These are phyloP conservation scores for Neodontobutis hainanensis DNA, from an alignment of 2,113 vertebrate genomes.

Conservation along the genomic window DNA sequence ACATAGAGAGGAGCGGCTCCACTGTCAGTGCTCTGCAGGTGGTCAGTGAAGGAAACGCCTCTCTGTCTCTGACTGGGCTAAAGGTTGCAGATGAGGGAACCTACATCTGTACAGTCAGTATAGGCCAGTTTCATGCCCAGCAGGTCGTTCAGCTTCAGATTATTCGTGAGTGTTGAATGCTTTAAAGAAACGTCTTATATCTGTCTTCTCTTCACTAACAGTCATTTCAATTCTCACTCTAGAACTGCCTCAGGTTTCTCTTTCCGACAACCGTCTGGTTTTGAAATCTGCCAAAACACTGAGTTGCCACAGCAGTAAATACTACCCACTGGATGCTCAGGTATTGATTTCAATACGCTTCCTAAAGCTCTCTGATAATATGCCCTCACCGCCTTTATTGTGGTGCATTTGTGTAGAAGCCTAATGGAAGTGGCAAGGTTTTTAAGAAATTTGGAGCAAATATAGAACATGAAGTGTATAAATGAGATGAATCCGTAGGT, in stretches of 20 bases:
- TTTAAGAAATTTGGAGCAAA: no score
- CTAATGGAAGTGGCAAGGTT: no score
- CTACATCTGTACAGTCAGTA: conserved; percentile 81
- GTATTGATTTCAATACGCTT: conserved; percentile 42
- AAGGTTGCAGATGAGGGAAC: conserved; percentile 78
- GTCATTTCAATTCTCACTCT: conserved; percentile 1
- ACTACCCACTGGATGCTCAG: conserved; percentile 77
- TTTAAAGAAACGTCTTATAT: not conserved
- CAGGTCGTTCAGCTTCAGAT: conserved; percentile 79
- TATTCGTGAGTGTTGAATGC: conserved; percentile 70
- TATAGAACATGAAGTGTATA: no score
- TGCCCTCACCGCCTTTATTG: no score
- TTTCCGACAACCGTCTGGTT: conserved; percentile 66
- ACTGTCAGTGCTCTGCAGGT: conserved; percentile 55
- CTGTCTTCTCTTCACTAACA: not conserved
- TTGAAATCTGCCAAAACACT: conserved; percentile 61
- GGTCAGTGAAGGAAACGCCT: conserved; percentile 70
- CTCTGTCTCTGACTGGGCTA: conserved; percentile 72
- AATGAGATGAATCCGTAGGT: no score
- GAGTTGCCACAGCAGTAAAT: conserved; percentile 73
- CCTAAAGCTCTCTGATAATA: no score
- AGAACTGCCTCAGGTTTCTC: conserved; percentile 74
- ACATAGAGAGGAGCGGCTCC: conserved; percentile 56
- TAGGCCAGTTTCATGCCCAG: conserved; percentile 74
- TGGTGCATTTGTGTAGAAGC: no score